Evolutionary conservation across 2,113 vertebrate genomes (phyloP), one percentile per base, ranked within the genome.

Genomic region (Aspidoscelis tigris): DNA sequence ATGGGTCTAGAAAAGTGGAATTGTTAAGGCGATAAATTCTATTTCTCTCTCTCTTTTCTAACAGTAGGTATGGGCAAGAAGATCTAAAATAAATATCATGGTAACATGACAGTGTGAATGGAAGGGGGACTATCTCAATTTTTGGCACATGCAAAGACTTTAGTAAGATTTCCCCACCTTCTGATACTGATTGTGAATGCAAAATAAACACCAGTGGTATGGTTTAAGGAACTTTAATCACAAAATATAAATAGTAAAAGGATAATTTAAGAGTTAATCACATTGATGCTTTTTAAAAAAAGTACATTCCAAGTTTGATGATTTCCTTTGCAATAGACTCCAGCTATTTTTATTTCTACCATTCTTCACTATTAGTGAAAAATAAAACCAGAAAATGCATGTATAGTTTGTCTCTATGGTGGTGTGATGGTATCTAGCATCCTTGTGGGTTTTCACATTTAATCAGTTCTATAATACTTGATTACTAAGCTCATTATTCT

Each of bases 1-100:
- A 24, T 70, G 7, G 41, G 80, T 86, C 83, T 70, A 86, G 76
- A 89, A 89, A 88, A 87, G 12, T 74, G 87, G 26, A 41, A 83
- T 81, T 88, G 84, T 90, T 47, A 66, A 78, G 10, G 7, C 5
- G 10, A 55, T 33, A 41, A 44, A 24, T 85, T 39, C 24, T 84
- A 73, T 64, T 21, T 84, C 44, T 18, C 69, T 22, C 0, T 50
- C 8, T 2, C 8, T 71, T 71, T 66, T 33, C 9, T 50, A 71
- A 24, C 71, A 70, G 7, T 39, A 66, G 55, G 22, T 80, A 33
- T 6, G 0, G 41, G 10, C 83, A 80, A 55, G 4, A 88, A 89
- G 80, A n/a, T 0, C 0, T 64, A 55, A 3, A 70, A 72, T 76
- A 69, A 16, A 70, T 58, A 80, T 8, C 11, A 39, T 1, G 5